Evolutionary conservation across 2,888 invertebrate genomes (phyloP).

Genomic region (Chrysina gloriosa): DNA sequence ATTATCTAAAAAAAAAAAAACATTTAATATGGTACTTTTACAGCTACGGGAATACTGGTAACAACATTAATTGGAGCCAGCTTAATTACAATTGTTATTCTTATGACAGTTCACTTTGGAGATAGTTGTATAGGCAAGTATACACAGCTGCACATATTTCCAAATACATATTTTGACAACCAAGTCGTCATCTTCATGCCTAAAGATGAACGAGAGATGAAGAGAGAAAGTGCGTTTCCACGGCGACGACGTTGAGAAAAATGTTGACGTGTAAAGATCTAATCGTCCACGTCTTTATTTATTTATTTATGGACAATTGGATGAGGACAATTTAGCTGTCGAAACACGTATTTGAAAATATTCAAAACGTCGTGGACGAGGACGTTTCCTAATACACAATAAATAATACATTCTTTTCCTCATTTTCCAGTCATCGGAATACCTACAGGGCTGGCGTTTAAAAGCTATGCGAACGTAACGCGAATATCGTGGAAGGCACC

Average conservation of each 20-base stretch:
- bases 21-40: too few relatives aligned
- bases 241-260: too few relatives aligned
- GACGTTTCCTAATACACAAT: background rate
- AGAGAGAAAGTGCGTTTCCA: too few relatives aligned
- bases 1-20: too few relatives aligned
- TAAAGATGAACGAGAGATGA: too few relatives aligned
- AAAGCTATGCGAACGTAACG: background rate
- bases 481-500: background rate
- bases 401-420: background rate
- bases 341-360: background rate
- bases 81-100: background rate
- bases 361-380: background rate
- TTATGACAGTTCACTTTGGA: background rate
- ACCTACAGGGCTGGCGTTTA: background rate
- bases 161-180: too few relatives aligned
- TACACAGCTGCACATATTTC: too few relatives aligned
- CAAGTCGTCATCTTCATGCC: too few relatives aligned
- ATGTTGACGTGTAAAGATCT: background rate
- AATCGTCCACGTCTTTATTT: background rate
- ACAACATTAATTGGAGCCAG: background rate
- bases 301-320: background rate
- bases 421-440: background rate
- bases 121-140: background rate
- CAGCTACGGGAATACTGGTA: background rate
- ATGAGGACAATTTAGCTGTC: background rate